A percentile compares a stretch with the other conserved stretches of the same genome.
These are phyloP conservation scores for Brachyistius frenatus DNA, from an alignment of 2,113 vertebrate genomes.

Conservation along the genomic window DNA sequence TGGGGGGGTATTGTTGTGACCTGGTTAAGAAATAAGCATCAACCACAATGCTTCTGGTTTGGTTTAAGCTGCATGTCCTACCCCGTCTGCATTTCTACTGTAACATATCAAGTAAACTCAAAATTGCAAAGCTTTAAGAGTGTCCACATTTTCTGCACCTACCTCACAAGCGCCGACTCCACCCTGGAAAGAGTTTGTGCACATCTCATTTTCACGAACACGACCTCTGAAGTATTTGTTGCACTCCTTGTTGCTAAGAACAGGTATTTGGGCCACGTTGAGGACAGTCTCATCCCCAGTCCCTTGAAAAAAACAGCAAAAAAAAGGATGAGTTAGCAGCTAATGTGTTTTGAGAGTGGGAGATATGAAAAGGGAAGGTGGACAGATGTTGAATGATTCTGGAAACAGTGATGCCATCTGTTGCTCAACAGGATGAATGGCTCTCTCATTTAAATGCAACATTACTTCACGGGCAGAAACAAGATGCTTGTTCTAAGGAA, in stretches of 20 bases:
- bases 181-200: slow-evolving; percentile 85
- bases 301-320: slow-evolving; percentile 77
- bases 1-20: not conserved
- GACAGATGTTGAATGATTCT: slow-evolving; percentile 56
- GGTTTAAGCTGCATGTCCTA: not conserved
- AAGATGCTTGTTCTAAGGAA: slow-evolving; percentile 24
- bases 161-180: slow-evolving; percentile 95
- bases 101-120: not conserved
- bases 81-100: not conserved
- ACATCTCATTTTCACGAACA: slow-evolving; percentile 91
- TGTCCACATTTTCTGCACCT: slow-evolving; percentile 11
- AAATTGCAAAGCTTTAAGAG: not conserved
- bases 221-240: slow-evolving; percentile 87
- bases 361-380: slow-evolving; percentile 31
- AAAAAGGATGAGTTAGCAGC: slow-evolving; percentile 16
- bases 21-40: no score
- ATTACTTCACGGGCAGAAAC: slow-evolving; percentile 49
- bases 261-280: slow-evolving; percentile 87
- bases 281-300: slow-evolving; percentile 86
- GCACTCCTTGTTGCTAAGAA: slow-evolving; percentile 90
- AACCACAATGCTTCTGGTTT: not conserved
- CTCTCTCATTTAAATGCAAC: slow-evolving; percentile 42
- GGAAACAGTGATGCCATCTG: slow-evolving; percentile 63
- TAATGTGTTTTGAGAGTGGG: slow-evolving; percentile 23
- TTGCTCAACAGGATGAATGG: slow-evolving; percentile 37